phyloP scores from a whole-genome alignment of 2,888 invertebrate genomes.

The Eupeodes latifasciatus region DNA sequence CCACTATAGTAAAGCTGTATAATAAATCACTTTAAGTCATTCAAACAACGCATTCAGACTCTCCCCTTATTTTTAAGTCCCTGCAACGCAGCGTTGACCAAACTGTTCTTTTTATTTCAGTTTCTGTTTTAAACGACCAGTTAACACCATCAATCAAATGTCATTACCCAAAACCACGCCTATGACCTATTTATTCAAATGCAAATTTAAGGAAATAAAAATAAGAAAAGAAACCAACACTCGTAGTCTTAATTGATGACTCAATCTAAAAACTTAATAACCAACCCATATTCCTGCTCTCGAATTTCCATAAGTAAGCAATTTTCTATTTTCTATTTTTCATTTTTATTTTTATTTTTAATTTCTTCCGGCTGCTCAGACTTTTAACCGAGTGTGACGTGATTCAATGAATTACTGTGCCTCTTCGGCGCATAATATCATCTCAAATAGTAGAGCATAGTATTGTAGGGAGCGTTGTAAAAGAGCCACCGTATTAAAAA shows the following conservation, averaged over 20 bases:
- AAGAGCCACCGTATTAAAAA: not conserved
- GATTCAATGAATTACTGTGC: constrained; percentile 66
- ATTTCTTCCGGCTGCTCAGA: constrained; percentile 57
- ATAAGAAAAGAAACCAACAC: constrained; percentile 2
- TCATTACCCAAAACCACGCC: constrained; percentile 49
- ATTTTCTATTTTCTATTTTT: not conserved
- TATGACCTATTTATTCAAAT: constrained; percentile 58
- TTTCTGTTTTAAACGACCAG: constrained; percentile 35
- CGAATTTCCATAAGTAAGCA: constrained; percentile 44
- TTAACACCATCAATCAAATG: constrained; percentile 60
- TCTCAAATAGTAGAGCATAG: not conserved
- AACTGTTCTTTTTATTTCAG: not conserved
- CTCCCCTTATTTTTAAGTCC: not conserved
- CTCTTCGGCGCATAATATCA: constrained; percentile 20
- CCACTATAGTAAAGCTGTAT: not conserved
- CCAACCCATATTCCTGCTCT: constrained; percentile 49
- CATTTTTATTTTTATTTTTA: constrained; percentile 48
- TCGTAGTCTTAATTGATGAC: constrained; percentile 57
- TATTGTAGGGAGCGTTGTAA: not conserved
- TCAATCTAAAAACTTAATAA: constrained; percentile 63
- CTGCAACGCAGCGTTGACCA: not conserved
- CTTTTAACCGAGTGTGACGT: constrained; percentile 64
- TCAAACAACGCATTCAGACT: not conserved
- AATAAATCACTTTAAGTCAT: constrained; percentile 30
- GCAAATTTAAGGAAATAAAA: constrained; percentile 41